Percentiles rank a stretch among this genome's conserved stretches.
Evolutionary conservation across 2,888 invertebrate genomes (phyloP).

Genomic region (Acanthococcus lagerstroemiae): DNA sequence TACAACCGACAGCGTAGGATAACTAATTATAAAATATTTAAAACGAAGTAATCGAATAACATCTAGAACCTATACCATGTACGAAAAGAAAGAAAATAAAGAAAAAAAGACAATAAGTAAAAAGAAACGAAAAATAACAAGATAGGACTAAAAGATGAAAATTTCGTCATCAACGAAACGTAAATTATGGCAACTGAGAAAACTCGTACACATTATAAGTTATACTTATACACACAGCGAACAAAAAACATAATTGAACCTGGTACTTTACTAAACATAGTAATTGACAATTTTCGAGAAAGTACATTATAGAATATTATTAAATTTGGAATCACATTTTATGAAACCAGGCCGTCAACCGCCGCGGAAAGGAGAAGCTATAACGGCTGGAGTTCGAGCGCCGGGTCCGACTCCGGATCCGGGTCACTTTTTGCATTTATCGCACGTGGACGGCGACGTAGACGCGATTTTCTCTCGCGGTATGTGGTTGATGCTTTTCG

Average conservation of each 20-base stretch:
- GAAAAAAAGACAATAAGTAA: conserved; percentile 5
- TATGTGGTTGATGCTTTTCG: conserved; percentile 19
- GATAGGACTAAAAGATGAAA: conserved; percentile 1
- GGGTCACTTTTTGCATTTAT: conserved; percentile 15
- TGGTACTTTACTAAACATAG: conserved; percentile 15
- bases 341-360: no score
- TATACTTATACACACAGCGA: conserved; percentile 2
- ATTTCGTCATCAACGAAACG: no score
- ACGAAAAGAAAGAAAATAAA: conserved; percentile 5
- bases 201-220: not conserved
- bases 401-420: no score
- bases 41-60: not conserved
- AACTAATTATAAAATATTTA: conserved; percentile 1
- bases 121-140: conserved; percentile 5
- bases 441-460: conserved; percentile 2
- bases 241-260: conserved; percentile 21
- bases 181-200: not conserved
- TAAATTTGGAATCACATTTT: conserved; percentile 13
- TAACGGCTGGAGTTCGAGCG: no score
- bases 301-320: no score
- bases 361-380: not conserved
- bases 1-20: conserved; percentile 20
- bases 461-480: conserved; percentile 7
- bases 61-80: not conserved
- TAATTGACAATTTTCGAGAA: conserved; percentile 19